These are phyloP conservation scores for Metaphire vulgaris DNA, from an alignment of 1,140 invertebrate genomes.

Conservation along the genomic window DNA sequence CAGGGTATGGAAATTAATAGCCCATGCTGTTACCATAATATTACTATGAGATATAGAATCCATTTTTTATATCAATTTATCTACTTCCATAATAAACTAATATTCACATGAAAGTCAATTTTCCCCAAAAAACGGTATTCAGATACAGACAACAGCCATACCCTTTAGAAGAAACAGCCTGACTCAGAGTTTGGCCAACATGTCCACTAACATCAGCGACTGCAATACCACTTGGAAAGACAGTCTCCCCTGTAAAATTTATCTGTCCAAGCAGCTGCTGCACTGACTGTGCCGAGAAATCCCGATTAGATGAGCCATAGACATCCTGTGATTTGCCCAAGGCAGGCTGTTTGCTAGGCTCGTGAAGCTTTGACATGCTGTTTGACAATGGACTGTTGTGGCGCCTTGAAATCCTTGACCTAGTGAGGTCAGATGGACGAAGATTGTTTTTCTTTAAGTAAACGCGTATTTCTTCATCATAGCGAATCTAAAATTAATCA, in stretches of 20 bases:
- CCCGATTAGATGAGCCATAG: background rate
- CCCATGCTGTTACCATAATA: too few relatives aligned
- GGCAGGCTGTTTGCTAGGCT: background rate
- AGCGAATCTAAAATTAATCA: conserved; percentile 10
- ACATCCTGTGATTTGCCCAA: background rate
- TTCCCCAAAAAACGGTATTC: too few relatives aligned
- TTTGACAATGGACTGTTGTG: background rate
- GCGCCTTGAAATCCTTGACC: background rate
- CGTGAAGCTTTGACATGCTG: background rate
- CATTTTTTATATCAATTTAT: too few relatives aligned
- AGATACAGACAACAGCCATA: too few relatives aligned
- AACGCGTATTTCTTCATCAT: conserved; percentile 13
- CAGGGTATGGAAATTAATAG: too few relatives aligned
- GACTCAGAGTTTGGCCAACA: background rate
- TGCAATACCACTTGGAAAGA: conserved; percentile 1
- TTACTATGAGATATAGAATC: too few relatives aligned
- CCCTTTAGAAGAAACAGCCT: background rate
- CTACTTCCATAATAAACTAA: too few relatives aligned
- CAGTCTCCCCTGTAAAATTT: background rate
- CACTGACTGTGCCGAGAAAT: background rate
- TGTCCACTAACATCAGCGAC: background rate
- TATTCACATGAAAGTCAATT: too few relatives aligned
- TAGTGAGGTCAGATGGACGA: conserved; percentile 14
- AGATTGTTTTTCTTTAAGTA: conserved; percentile 21
- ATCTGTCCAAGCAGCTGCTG: background rate